phyloP scores from a whole-genome alignment of 2,888 invertebrate genomes.

The Cyclophora albipunctata region DNA sequence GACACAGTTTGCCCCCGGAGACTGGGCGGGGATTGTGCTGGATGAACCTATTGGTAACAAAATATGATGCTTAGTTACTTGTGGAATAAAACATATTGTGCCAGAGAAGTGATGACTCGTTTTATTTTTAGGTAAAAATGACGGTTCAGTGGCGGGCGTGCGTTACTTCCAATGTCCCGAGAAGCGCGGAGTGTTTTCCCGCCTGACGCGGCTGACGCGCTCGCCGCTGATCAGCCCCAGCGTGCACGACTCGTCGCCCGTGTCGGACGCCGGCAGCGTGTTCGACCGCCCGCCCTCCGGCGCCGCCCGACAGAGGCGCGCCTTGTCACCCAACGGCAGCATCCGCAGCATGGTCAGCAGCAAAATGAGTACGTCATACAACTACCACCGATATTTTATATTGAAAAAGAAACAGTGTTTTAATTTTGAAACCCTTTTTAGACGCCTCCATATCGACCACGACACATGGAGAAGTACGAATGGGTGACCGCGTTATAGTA shows the following conservation, averaged over 20 bases:
- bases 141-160: constrained; percentile 93
- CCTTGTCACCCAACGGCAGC: constrained; percentile 68
- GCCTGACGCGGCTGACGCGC: constrained; percentile 88
- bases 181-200: constrained; percentile 94
- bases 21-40: constrained; percentile 98
- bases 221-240: constrained; percentile 77
- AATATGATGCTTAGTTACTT: no score
- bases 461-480: constrained; percentile 78
- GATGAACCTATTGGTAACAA: constrained; percentile 91
- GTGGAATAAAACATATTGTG: neutral
- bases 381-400: no score
- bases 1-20: constrained; percentile 97
- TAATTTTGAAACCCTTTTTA: constrained; percentile 19
- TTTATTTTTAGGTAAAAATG: constrained; percentile 88
- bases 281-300: constrained; percentile 66
- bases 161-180: constrained; percentile 96
- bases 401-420: neutral
- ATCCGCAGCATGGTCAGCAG: constrained; percentile 69
- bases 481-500: constrained; percentile 95
- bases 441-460: constrained; percentile 68
- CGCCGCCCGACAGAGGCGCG: constrained; percentile 54
- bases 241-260: constrained; percentile 64
- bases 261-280: constrained; percentile 66
- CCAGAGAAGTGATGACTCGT: neutral
- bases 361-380: constrained; percentile 62